Percentiles rank a stretch among this genome's conserved stretches.
Conservation (phyloP, 2,888 invertebrate species). For the Eulithis prunata region DNA sequence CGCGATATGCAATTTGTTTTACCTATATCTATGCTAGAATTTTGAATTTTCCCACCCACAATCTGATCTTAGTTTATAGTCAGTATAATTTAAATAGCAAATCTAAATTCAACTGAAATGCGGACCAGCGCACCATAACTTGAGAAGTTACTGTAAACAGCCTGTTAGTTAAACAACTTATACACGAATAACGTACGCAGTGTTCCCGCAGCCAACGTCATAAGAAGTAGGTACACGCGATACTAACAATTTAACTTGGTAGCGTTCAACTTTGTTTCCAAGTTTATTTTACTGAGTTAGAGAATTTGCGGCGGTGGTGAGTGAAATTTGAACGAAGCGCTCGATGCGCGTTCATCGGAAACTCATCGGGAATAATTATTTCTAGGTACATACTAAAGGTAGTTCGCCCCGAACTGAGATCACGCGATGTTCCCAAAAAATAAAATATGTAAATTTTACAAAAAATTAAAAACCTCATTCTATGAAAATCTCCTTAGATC, state of each 20-base stretch:
- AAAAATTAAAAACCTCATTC: too few relatives aligned
- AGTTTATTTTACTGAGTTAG: conserved; percentile 21
- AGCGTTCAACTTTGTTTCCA: conserved; percentile 22
- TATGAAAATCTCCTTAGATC: too few relatives aligned
- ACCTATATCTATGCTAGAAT: too few relatives aligned
- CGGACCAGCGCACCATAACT: conserved; percentile 3
- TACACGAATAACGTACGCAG: conserved; percentile 18
- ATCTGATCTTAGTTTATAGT: background rate
- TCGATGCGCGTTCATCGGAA: conserved; percentile 5
- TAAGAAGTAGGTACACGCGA: conserved; percentile 21
- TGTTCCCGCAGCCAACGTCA: conserved; percentile 12
- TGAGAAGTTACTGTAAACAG: conserved; percentile 22
- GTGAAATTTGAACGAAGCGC: conserved; percentile 18
- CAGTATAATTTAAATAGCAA: background rate
- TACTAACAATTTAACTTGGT: conserved; percentile 28
- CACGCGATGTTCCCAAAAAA: too few relatives aligned
- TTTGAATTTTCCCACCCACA: too few relatives aligned
- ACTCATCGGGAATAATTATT: conserved; percentile 11
- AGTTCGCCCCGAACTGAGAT: too few relatives aligned
- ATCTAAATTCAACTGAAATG: conserved; percentile 5
- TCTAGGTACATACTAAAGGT: background rate
- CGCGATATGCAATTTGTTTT: too few relatives aligned
- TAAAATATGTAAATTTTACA: too few relatives aligned
- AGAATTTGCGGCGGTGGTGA: conserved; percentile 14
- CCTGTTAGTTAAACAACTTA: conserved; percentile 27